These are phyloP conservation scores for Xenentodon cancila DNA, from an alignment of 2,797 vertebrate species.

Conservation along the genomic window DNA sequence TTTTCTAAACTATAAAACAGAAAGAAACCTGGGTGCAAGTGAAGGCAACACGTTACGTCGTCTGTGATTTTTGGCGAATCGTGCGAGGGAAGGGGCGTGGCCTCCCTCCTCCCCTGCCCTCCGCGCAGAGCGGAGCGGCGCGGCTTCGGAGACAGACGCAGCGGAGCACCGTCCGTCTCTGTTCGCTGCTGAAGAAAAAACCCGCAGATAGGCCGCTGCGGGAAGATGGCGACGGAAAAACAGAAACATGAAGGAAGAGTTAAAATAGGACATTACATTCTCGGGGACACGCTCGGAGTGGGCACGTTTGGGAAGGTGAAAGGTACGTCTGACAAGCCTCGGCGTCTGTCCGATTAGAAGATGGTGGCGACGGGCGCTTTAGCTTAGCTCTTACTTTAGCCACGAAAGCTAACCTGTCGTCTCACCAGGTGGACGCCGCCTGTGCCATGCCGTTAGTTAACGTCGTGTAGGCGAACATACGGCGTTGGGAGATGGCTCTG, in stretches of 20 bases:
- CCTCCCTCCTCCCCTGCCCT: slow-evolving; percentile 40
- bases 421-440: slow-evolving; percentile 42
- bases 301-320: slow-evolving; percentile 98
- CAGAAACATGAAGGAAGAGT: slow-evolving; percentile 94
- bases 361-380: slow-evolving; percentile 42
- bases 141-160: slow-evolving; percentile 45
- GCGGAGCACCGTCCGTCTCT: slow-evolving; percentile 60
- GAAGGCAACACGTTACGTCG: slow-evolving; percentile 60
- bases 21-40: not conserved
- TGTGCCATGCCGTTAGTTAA: slow-evolving; percentile 48
- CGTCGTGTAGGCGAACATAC: not conserved
- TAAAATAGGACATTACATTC: slow-evolving; percentile 96
- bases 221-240: slow-evolving; percentile 98
- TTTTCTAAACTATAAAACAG: too few species aligned
- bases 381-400: slow-evolving; percentile 63
- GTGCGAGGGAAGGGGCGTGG: slow-evolving; percentile 38
- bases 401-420: slow-evolving; percentile 59
- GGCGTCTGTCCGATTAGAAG: slow-evolving; percentile 37
- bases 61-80: slow-evolving; percentile 43
- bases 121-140: slow-evolving; percentile 29
- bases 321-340: slow-evolving; percentile 77
- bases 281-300: slow-evolving; percentile 95
- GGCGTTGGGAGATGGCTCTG: not conserved
- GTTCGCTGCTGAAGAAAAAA: slow-evolving; percentile 52
- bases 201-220: slow-evolving; percentile 82